A percentile compares a stretch with the other conserved stretches of the same genome.
Conservation (phyloP, 2,113 vertebrate genomes). For the Heterocephalus glaber region DNA sequence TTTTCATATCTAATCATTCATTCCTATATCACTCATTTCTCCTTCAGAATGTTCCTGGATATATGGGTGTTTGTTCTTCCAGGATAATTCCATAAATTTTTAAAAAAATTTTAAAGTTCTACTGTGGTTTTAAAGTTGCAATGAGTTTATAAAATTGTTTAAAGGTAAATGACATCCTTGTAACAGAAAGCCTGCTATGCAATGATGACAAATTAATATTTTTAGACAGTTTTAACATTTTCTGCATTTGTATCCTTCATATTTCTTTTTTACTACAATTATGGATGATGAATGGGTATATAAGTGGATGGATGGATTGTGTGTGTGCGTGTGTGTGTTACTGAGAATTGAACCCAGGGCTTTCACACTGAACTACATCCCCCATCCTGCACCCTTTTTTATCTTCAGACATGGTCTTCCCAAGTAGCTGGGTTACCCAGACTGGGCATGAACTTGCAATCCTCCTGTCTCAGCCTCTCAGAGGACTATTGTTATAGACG, state of each 20-base stretch:
- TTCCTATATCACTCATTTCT: not conserved
- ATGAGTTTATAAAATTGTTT: slow-evolving; percentile 11
- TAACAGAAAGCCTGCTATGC: not conserved
- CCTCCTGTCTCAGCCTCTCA: not conserved
- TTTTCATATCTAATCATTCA: not conserved
- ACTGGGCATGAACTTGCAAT: not conserved
- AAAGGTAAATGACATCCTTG: not conserved
- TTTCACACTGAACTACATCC: not conserved
- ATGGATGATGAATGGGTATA: not conserved
- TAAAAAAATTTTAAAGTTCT: not conserved
- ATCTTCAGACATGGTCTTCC: not conserved
- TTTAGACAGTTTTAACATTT: not conserved
- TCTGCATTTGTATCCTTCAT: not conserved
- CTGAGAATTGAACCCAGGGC: not conserved
- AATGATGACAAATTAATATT: not conserved
- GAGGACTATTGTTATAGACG: not conserved
- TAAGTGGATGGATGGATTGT: not conserved
- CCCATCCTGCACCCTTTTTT: not conserved
- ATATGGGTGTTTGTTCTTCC: not conserved
- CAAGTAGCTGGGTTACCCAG: not conserved
- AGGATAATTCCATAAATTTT: slow-evolving; percentile 25
- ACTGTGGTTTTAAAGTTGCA: not conserved
- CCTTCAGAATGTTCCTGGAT: not conserved
- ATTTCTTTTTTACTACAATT: not conserved
- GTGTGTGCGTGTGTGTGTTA: not conserved